Conservation (phyloP, 64 coral and sea anemone species). For the Montipora efflorescens region DNA sequence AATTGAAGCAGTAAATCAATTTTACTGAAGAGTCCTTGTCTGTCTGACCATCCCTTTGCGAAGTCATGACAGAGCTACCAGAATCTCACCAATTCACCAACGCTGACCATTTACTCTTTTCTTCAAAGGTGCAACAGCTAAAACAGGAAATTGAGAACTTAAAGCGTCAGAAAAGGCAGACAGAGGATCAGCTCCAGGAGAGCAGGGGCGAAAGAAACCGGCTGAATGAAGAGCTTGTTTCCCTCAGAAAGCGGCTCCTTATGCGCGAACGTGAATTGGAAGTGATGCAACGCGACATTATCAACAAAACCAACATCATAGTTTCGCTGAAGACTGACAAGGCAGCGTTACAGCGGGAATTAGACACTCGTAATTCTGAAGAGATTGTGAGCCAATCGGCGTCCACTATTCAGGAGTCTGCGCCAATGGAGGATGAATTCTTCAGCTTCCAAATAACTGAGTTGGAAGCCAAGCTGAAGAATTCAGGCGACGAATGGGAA, state of each 20-base stretch:
- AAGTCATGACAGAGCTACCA: too few species aligned
- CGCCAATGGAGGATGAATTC: conserved; percentile 68
- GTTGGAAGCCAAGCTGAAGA: conserved; percentile 76
- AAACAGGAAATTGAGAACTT: conserved; percentile 84
- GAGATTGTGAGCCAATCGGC: conserved; percentile 81
- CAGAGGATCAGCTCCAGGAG: conserved; percentile 79
- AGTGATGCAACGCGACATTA: conserved; percentile 78
- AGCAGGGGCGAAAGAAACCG: conserved; percentile 84
- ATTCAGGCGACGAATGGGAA: conserved; percentile 67
- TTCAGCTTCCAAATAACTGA: conserved; percentile 25
- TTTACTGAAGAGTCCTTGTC: too few species aligned
- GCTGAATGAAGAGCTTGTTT: conserved; percentile 82
- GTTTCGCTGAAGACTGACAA: conserved; percentile 84
- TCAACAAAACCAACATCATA: conserved; percentile 86
- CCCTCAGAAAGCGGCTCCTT: conserved; percentile 77
- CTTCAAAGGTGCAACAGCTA: conserved; percentile 69
- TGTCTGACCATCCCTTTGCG: too few species aligned
- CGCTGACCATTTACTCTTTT: neutral
- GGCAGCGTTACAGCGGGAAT: conserved; percentile 64
- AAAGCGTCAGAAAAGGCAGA: conserved; percentile 67
- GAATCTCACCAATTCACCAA: neutral
- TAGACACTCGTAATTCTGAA: conserved; percentile 88
- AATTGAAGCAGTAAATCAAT: too few species aligned
- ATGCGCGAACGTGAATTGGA: conserved; percentile 90
- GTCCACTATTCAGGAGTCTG: conserved; percentile 52